phyloP scores from a whole-genome alignment of 1,140 invertebrate genomes.

The Bemisia tabaci region DNA sequence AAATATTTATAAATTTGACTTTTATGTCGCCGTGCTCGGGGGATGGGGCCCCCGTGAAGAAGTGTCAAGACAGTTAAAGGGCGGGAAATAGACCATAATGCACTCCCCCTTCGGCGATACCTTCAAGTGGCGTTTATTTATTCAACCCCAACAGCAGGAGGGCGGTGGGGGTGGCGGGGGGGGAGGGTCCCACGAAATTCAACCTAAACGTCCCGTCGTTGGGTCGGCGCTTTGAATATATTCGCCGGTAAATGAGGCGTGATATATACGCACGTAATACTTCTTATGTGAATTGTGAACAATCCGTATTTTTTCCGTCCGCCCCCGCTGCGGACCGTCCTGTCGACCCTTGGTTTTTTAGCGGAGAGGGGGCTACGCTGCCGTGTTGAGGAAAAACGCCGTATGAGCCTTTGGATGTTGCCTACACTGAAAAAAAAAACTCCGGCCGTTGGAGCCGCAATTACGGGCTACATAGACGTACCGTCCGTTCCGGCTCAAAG shows the following conservation, averaged over 20 bases:
- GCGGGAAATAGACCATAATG: not conserved
- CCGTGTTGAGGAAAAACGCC: no score
- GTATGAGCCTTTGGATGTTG: no score
- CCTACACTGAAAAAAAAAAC: no score
- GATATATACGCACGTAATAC: not conserved
- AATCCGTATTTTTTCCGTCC: not conserved
- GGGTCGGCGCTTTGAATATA: not conserved
- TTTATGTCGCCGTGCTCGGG: not conserved
- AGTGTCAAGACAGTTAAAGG: not conserved
- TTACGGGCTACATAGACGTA: no score
- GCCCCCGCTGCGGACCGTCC: no score
- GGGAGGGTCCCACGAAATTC: no score
- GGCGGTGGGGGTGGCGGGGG: not conserved
- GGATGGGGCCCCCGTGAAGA: not conserved
- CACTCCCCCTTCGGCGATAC: not conserved
- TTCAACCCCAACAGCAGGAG: not conserved
- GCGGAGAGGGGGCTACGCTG: no score
- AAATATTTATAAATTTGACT: slow-evolving; percentile 1
- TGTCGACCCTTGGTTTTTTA: no score
- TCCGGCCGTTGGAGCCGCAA: no score
- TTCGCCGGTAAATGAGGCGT: not conserved
- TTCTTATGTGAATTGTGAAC: not conserved
- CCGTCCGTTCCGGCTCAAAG: no score
- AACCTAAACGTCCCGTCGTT: no score
- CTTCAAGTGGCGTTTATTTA: not conserved